Evolutionary conservation across 2,888 invertebrate species (phyloP).

Genomic region (Eupithecia subfuscata): DNA sequence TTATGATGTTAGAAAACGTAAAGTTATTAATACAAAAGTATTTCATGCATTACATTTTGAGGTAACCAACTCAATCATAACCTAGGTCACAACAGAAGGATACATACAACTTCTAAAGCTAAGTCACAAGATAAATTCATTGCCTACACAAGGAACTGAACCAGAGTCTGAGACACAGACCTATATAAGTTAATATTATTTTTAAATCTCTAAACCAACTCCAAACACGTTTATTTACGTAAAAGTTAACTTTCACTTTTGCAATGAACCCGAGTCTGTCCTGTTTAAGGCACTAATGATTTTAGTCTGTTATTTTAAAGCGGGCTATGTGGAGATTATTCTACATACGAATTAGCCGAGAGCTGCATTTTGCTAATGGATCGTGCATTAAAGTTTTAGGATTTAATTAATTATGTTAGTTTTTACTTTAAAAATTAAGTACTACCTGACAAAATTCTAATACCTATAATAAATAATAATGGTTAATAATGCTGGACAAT

Average conservation of each 20-base stretch:
- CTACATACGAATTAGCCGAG: slow-evolving; percentile 49
- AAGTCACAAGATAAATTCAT: too few relatives aligned
- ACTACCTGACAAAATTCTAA: background rate
- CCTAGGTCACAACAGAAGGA: too few relatives aligned
- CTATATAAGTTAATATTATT: too few relatives aligned
- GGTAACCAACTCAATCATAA: background rate
- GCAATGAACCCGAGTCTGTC: slow-evolving; percentile 71
- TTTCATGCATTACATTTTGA: too few relatives aligned
- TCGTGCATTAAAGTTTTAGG: slow-evolving; percentile 39
- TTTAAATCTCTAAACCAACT: too few relatives aligned
- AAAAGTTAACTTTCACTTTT: slow-evolving; percentile 44
- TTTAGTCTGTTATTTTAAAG: slow-evolving; percentile 67
- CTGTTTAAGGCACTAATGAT: slow-evolving; percentile 68
- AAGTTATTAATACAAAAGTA: background rate
- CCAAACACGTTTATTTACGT: background rate
- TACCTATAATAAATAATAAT: background rate
- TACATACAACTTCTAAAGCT: too few relatives aligned
- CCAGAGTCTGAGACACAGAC: too few relatives aligned
- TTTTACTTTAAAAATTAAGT: slow-evolving; percentile 27
- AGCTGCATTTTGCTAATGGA: slow-evolving; percentile 42
- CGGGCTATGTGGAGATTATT: slow-evolving; percentile 52
- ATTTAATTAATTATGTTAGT: slow-evolving; percentile 23
- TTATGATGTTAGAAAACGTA: background rate
- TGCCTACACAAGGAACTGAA: too few relatives aligned
- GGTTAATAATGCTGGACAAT: too few relatives aligned